Percentiles rank a stretch among this genome's conserved stretches.
Conservation (phyloP, 1,140 invertebrate genomes). For the Parapsyche elsis region DNA sequence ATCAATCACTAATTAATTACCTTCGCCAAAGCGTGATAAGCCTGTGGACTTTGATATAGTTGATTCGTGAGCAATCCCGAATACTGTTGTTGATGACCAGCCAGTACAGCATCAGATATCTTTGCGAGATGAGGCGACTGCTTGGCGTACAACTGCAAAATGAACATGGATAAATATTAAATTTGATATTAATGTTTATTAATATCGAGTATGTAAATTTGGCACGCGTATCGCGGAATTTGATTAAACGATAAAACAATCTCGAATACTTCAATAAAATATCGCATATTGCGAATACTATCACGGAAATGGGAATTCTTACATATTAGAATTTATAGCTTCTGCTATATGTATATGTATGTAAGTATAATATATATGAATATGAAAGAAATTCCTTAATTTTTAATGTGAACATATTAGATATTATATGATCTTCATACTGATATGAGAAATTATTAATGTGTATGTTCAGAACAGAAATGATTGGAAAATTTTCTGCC, state of each 20-base stretch:
- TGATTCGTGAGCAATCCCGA: constrained; percentile 45
- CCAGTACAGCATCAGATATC: constrained; percentile 52
- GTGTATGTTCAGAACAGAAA: too few relatives aligned
- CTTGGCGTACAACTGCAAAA: constrained; percentile 51
- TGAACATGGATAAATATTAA: constrained; percentile 15
- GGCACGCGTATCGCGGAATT: not conserved
- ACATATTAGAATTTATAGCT: not conserved
- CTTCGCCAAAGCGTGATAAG: constrained; percentile 44
- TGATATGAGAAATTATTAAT: too few relatives aligned
- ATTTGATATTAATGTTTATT: not conserved
- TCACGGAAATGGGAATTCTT: not conserved
- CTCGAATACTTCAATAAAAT: constrained; percentile 15
- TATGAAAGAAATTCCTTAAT: too few relatives aligned
- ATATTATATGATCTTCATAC: too few relatives aligned
- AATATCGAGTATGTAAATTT: not conserved
- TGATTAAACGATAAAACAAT: constrained; percentile 9
- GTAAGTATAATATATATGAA: too few relatives aligned
- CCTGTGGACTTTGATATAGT: constrained; percentile 46
- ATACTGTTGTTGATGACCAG: constrained; percentile 43
- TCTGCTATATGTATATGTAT: too few relatives aligned
- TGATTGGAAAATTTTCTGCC: too few relatives aligned
- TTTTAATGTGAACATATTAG: too few relatives aligned
- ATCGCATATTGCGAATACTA: not conserved
- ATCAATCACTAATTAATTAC: constrained; percentile 21
- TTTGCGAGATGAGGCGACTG: constrained; percentile 51